Percentiles rank a stretch among this genome's conserved stretches.
These are phyloP conservation scores for Andrena chrysosceles DNA, from an alignment of 2,888 invertebrate species.

Conservation along the genomic window DNA sequence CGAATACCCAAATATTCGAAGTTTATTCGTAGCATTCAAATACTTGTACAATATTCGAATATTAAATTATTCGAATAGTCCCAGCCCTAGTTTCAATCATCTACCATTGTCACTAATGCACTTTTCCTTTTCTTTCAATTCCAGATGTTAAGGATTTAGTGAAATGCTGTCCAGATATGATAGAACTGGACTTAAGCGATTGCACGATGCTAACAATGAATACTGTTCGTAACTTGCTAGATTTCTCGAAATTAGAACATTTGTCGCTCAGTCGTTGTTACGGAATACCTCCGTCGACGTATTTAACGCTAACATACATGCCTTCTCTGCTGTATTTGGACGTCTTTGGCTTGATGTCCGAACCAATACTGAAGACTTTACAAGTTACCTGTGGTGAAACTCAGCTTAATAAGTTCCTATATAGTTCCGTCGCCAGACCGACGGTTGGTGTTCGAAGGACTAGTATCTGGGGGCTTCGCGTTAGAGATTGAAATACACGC, in stretches of 20 bases:
- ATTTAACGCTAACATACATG: conserved; percentile 88
- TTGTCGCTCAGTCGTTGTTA: conserved; percentile 94
- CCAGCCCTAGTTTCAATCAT: neutral
- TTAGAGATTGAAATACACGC: conserved; percentile 88
- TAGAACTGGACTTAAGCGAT: conserved; percentile 96
- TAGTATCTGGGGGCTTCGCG: conserved; percentile 95
- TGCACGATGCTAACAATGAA: conserved; percentile 90
- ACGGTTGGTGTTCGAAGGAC: conserved; percentile 95
- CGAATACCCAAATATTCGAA: too few relatives aligned
- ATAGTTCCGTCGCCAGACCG: conserved; percentile 95
- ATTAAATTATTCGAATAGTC: too few relatives aligned
- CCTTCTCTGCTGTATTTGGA: conserved; percentile 90
- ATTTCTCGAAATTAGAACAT: conserved; percentile 89
- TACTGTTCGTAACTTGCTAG: conserved; percentile 87
- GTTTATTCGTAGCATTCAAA: too few relatives aligned
- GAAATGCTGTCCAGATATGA: conserved; percentile 89
- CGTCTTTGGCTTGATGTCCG: conserved; percentile 92
- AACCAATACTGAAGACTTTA: conserved; percentile 85
- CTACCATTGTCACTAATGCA: neutral
- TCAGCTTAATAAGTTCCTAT: conserved; percentile 90
- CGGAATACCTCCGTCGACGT: conserved; percentile 89
- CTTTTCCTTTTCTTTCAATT: conserved; percentile 28
- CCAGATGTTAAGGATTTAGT: conserved; percentile 90
- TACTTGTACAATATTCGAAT: too few relatives aligned
- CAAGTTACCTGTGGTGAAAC: conserved; percentile 87